Conservation (phyloP, 2,888 invertebrate genomes). For the Mythimna pallens region DNA sequence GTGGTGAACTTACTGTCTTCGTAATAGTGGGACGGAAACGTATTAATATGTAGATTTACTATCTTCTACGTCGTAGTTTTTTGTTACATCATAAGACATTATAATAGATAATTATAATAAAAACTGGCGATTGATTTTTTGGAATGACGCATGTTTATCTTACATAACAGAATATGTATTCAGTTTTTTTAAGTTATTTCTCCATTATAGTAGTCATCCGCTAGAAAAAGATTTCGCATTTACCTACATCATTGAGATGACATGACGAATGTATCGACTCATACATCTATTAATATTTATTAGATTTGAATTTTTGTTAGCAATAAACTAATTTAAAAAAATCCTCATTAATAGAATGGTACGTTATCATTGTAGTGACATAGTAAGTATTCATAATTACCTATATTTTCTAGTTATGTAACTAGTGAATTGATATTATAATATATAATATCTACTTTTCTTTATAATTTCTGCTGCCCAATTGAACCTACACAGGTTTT, state of each 20-base stretch:
- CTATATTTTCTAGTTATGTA: too few relatives aligned
- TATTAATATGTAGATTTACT: slow-evolving; percentile 52
- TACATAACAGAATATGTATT: slow-evolving; percentile 2
- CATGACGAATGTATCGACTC: background rate
- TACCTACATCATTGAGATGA: slow-evolving; percentile 16
- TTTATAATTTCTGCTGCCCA: background rate
- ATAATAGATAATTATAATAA: slow-evolving; percentile 12
- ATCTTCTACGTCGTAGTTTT: slow-evolving; percentile 53
- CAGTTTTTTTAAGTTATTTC: background rate
- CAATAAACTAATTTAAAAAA: too few relatives aligned
- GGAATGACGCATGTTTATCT: background rate
- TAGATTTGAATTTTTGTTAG: too few relatives aligned
- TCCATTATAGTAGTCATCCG: background rate
- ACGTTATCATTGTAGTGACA: too few relatives aligned
- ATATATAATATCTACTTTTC: too few relatives aligned
- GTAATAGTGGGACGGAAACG: slow-evolving; percentile 56
- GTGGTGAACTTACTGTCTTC: slow-evolving; percentile 56
- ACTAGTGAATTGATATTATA: background rate
- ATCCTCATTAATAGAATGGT: too few relatives aligned
- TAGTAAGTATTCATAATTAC: too few relatives aligned
- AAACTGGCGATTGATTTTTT: slow-evolving; percentile 18
- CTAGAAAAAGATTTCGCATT: background rate
- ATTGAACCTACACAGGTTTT: background rate
- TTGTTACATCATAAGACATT: slow-evolving; percentile 45
- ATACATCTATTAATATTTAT: too few relatives aligned